These are phyloP conservation scores for Drosophila setifemur DNA, from an alignment of 1,140 invertebrate genomes.

Conservation along the genomic window DNA sequence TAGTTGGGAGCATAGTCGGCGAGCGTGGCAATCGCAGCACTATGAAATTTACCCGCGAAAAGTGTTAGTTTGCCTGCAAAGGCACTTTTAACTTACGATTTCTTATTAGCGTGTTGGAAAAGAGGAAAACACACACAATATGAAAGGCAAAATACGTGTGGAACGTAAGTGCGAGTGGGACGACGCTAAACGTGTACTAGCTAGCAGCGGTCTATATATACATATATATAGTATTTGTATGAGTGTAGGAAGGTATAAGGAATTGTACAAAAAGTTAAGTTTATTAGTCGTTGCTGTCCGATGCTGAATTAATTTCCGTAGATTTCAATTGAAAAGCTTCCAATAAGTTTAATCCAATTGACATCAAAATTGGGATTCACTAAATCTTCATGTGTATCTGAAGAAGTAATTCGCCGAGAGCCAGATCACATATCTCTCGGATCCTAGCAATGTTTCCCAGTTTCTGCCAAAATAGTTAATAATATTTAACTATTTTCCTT, in stretches of 20 bases:
- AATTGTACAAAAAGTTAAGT: conserved; percentile 60
- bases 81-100: conserved; percentile 49
- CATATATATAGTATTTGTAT: conserved; percentile 57
- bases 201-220: conserved; percentile 67
- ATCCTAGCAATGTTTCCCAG: no score
- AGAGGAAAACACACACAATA: conserved; percentile 71
- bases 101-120: conserved; percentile 76
- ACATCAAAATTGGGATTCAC: not conserved
- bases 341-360: conserved; percentile 5
- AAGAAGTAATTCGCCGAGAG: no score
- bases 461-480: not conserved
- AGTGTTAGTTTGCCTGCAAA: conserved; percentile 61
- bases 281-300: conserved; percentile 5
- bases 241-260: conserved; percentile 53
- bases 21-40: conserved; percentile 38
- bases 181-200: conserved; percentile 63
- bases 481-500: conserved; percentile 33
- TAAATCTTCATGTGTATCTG: not conserved
- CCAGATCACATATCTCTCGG: no score
- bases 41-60: conserved; percentile 60
- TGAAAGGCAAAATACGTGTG: conserved; percentile 63
- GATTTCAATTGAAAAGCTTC: not conserved
- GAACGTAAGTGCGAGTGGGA: conserved; percentile 60
- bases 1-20: conserved; percentile 28
- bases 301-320: conserved; percentile 22